phyloP scores from a whole-genome alignment of 2,113 vertebrate genomes.

The Apistogramma diplotaenia region DNA sequence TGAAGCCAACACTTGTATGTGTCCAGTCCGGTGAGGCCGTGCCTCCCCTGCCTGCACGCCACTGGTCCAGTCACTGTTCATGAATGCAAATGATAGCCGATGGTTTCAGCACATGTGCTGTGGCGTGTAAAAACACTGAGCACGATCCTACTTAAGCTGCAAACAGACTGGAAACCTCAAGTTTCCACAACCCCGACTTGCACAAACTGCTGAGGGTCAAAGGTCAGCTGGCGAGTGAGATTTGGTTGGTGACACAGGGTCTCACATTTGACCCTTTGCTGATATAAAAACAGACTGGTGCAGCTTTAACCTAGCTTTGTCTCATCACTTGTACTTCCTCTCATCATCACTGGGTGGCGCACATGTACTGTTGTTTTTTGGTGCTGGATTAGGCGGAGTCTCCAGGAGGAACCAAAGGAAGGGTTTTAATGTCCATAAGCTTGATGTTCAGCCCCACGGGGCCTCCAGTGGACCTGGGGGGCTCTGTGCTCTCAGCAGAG shows the following conservation, averaged over 20 bases:
- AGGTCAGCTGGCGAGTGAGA: background rate
- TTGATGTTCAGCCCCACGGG: background rate
- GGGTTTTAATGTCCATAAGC: background rate
- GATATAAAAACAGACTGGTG: background rate
- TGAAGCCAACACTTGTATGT: too few relatives aligned
- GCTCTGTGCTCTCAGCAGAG: too few relatives aligned
- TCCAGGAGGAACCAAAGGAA: constrained; percentile 18
- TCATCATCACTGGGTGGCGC: constrained; percentile 40
- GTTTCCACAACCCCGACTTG: too few relatives aligned
- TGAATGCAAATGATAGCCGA: too few relatives aligned
- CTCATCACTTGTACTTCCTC: background rate
- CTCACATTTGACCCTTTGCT: background rate
- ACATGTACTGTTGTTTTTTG: background rate
- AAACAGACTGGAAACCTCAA: too few relatives aligned
- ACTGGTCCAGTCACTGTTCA: too few relatives aligned
- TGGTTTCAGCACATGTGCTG: too few relatives aligned
- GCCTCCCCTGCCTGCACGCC: too few relatives aligned
- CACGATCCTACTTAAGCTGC: too few relatives aligned
- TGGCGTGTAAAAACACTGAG: too few relatives aligned
- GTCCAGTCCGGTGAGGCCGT: too few relatives aligned
- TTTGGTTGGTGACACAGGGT: background rate
- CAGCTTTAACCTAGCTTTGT: background rate
- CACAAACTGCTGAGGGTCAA: background rate
- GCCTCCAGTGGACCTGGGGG: too few relatives aligned
- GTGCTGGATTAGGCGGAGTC: background rate